Percentiles rank a stretch among this genome's conserved stretches.
Conservation (phyloP, 2,797 vertebrate genomes). For the Melanotaenia pygmaea region DNA sequence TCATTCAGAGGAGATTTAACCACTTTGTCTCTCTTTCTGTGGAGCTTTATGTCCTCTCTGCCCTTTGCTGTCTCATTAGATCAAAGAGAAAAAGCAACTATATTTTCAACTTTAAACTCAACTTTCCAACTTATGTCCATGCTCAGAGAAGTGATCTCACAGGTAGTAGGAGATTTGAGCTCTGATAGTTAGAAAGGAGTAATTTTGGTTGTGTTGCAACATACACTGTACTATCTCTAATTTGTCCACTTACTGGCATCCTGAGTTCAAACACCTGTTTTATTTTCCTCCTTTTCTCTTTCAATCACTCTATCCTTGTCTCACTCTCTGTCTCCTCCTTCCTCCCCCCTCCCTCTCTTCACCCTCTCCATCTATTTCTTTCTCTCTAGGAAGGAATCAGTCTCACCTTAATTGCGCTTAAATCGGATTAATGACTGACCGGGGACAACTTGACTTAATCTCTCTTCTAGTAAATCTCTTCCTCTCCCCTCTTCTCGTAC, state of each 20-base stretch:
- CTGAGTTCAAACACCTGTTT: constrained; percentile 52
- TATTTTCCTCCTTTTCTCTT: constrained; percentile 64
- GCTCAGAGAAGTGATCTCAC: constrained; percentile 31
- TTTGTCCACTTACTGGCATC: constrained; percentile 35
- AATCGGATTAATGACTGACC: constrained; percentile 87
- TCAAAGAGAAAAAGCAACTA: constrained; percentile 24
- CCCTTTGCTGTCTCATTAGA: constrained; percentile 23
- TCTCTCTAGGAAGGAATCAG: constrained; percentile 82
- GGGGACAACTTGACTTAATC: constrained; percentile 85
- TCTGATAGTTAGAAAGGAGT: constrained; percentile 29
- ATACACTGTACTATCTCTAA: constrained; percentile 3
- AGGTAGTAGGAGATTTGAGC: constrained; percentile 33
- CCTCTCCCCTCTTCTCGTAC: constrained; percentile 72
- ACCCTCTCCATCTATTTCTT: constrained; percentile 74
- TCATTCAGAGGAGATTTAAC: constrained; percentile 46
- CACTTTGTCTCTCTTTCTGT: constrained; percentile 29
- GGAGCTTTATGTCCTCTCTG: constrained; percentile 31
- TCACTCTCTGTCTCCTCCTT: constrained; percentile 52
- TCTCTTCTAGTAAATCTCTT: constrained; percentile 82
- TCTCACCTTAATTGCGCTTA: constrained; percentile 87
- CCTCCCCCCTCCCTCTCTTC: constrained; percentile 46
- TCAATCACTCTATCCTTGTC: constrained; percentile 66
- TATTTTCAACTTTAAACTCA: constrained; percentile 43
- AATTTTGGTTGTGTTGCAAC: neutral
- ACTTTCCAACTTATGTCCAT: constrained; percentile 38